A percentile compares a stretch with the other conserved stretches of the same genome.
phyloP scores from a whole-genome alignment of 1,140 invertebrate species.

The Schlechtendalia chinensis region DNA sequence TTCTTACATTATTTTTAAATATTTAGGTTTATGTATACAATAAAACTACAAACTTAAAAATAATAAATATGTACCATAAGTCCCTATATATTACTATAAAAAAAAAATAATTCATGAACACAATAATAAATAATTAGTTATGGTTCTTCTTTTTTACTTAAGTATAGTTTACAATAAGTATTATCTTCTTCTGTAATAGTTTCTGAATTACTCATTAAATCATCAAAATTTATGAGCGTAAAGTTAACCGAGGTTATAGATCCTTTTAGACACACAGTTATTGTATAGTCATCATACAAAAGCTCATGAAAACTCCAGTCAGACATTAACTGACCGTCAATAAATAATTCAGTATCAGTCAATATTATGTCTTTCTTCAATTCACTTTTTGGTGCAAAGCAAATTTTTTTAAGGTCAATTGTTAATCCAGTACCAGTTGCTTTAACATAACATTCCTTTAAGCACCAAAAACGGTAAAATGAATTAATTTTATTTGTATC shows the following conservation, averaged over 20 bases:
- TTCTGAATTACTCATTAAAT: conserved; percentile 54
- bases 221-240: conserved; percentile 53
- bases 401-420: conserved; percentile 71
- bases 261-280: conserved; percentile 67
- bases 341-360: conserved; percentile 67
- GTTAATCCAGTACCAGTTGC: conserved; percentile 83
- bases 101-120: not conserved
- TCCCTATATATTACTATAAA: not conserved
- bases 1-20: conserved; percentile 11
- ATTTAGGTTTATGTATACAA: not conserved
- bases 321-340: conserved; percentile 63
- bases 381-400: conserved; percentile 67
- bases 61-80: too few relatives aligned
- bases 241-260: conserved; percentile 45
- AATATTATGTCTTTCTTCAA: conserved; percentile 59
- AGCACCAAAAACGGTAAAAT: conserved; percentile 87
- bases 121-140: conserved; percentile 10
- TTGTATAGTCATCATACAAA: conserved; percentile 78
- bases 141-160: conserved; percentile 53
- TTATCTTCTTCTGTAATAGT: conserved; percentile 53
- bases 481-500: conserved; percentile 64
- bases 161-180: conserved; percentile 52
- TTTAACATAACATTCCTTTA: conserved; percentile 96
- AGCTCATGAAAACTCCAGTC: conserved; percentile 87
- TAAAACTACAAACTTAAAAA: too few relatives aligned